phyloP scores from a whole-genome alignment of 1,140 invertebrate genomes.

The Sitophilus oryzae region DNA sequence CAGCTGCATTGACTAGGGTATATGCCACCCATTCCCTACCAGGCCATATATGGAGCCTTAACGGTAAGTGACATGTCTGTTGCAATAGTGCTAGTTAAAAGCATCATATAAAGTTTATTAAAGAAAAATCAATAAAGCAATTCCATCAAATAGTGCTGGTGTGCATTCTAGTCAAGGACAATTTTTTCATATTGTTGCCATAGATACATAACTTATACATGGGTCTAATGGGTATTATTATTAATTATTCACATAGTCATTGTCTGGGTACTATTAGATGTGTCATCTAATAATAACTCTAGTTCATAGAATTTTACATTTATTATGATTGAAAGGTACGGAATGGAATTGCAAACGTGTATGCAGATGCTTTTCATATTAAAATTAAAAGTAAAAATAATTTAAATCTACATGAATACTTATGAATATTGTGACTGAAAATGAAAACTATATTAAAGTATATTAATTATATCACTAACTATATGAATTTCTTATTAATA shows the following conservation, averaged over 20 bases:
- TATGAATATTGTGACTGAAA: no score
- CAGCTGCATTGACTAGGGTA: constrained; percentile 63
- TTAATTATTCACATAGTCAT: neutral
- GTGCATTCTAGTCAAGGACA: neutral
- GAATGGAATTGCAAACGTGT: no score
- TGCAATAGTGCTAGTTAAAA: no score
- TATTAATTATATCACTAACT: no score
- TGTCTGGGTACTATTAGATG: neutral
- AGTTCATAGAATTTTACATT: no score
- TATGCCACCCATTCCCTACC: constrained; percentile 83
- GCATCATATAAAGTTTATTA: no score
- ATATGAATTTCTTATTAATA: no score
- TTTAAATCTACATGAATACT: no score
- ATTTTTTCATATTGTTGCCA: neutral
- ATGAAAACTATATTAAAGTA: no score
- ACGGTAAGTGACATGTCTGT: constrained; percentile 62
- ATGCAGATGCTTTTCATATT: no score
- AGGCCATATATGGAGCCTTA: constrained; percentile 85
- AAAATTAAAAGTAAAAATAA: no score
- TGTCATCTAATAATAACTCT: neutral
- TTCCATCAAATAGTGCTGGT: neutral
- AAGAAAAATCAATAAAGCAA: neutral
- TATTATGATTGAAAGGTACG: no score
- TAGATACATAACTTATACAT: neutral
- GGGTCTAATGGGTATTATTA: neutral